Evolutionary conservation across 2,888 invertebrate genomes (phyloP), one percentile per base, ranked within the genome.

Genomic region (Calliscelio sp.): DNA sequence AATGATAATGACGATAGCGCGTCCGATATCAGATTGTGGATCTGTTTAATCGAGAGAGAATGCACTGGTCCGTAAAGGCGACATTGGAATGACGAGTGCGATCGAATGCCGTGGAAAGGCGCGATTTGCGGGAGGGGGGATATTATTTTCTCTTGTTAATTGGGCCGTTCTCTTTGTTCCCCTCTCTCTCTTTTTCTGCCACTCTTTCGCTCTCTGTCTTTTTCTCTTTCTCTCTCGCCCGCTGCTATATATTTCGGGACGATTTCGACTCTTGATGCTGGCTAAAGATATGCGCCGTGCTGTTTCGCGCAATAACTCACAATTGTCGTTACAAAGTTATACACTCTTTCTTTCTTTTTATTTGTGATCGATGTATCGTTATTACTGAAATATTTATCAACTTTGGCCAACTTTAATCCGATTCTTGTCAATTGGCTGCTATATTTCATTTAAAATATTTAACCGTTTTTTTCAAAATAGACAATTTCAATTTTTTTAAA

Each of bases 131-230:
- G 28, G 25, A 18, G 53, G 55, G 44, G 28, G 59, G 46, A 46
- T 46, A 71, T 71, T 71, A 71, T 71, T 71, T 71, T 71, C 59
- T 71, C 59, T 46, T 59, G 71, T 71, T 71, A 71, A 71, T 71
- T 71, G 51, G 71, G 71, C 71, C 57, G 59, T 57, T 59, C 71
- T 71, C 71, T 71, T 71, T 71, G 70, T 70, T 71, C 71, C 51
- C 46, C 57, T 32, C 32, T 35, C 38, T n/a, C n/a, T n/a, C n/a
- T n/a, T n/a, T n/a, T n/a, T n/a, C n/a, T n/a, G n/a, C n/a, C n/a
- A n/a, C n/a, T n/a, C n/a, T n/a, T n/a, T n/a, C n/a, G n/a, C n/a
- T n/a, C n/a, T n/a, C n/a, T n/a, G 71, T 59, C 57, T 46, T 57
- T 59, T 59, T 71, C 71, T 71, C 59, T 71, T 55, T 70, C 59